These are phyloP conservation scores for Chaenogobius annularis DNA, from an alignment of 2,113 vertebrate species.

Conservation along the genomic window DNA sequence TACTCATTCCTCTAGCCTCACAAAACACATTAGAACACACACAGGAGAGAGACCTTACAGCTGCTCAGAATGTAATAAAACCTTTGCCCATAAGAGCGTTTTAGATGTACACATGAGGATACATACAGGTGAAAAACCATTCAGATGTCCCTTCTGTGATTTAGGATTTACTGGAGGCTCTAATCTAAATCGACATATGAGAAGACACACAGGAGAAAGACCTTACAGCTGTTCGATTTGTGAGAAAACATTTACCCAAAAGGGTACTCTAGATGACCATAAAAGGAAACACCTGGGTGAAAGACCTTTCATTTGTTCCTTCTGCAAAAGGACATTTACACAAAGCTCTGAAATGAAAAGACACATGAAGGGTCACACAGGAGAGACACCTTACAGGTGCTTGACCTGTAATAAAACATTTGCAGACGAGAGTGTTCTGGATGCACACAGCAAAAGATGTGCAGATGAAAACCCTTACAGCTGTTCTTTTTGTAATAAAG, in stretches of 20 bases:
- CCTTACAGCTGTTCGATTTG: neutral
- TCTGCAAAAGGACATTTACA: neutral
- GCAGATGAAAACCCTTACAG: neutral
- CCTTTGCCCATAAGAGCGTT: neutral
- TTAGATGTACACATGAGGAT: conserved; percentile 1
- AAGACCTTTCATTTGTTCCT: neutral
- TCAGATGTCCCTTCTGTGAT: neutral
- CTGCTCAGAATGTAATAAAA: neutral
- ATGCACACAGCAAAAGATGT: neutral
- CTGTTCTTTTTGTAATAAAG: neutral
- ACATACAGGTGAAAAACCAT: neutral
- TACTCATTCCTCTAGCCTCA: neutral
- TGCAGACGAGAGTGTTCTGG: neutral
- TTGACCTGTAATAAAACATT: neutral
- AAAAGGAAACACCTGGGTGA: neutral
- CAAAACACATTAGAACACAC: neutral
- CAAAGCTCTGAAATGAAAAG: neutral
- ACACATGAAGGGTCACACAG: neutral
- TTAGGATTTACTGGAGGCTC: neutral
- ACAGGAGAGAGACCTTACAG: conserved; percentile 1
- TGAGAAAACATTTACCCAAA: neutral
- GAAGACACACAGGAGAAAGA: neutral
- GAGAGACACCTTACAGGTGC: neutral
- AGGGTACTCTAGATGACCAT: neutral
- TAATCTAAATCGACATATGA: neutral